Evolutionary conservation across 2,797 vertebrate genomes (phyloP), one percentile per base, ranked within the genome.

Genomic region (Gouania willdenowi): DNA sequence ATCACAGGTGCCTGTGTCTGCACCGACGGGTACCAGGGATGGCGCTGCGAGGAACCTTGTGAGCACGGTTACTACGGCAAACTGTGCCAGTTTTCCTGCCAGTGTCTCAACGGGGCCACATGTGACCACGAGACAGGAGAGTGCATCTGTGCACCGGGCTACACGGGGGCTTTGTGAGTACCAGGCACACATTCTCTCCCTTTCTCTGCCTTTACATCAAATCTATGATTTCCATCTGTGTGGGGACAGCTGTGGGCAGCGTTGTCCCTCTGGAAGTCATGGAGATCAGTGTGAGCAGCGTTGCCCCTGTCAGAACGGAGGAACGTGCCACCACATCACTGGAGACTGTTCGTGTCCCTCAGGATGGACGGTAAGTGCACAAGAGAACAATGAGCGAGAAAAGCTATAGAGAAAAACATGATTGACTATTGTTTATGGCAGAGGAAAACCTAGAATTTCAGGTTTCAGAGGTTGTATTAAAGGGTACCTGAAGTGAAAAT

Each of bases 1-100:
- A 99, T 99, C 90, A 98, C 97, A 0, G 97, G 97, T 0, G 95
- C 97, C 58, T 99, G 97, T 8, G 94, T 98, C 48, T 98, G 97
- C 30, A 92, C 93, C 0, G 91, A 94, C 0, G 97, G 96, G 5
- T 99, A 92, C 87, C 92, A 90, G 28, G 97, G 97, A 15, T 99
- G 97, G 97, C 94, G 97, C 39, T 99, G 97, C 2, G 96, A 99
- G 71, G 97, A 98, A 79, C 83, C 80, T 68, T 98, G 96, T 2
- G 90, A 94, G 3, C 84, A 88, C 0, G 92, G 93, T 12, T 94
- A 87, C 77, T 97, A 98, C 1, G 97, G 97, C 75, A 97, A 98
- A 66, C 88, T 77, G 42, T 98, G 97, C 83, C 96, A 94, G 55
- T 85, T 96, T n/a, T 83, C 72, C 5, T 99, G 97, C 84, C 94